Evolutionary conservation across 1,140 invertebrate species (phyloP).

Genomic region (Panagrolaimus sp.): DNA sequence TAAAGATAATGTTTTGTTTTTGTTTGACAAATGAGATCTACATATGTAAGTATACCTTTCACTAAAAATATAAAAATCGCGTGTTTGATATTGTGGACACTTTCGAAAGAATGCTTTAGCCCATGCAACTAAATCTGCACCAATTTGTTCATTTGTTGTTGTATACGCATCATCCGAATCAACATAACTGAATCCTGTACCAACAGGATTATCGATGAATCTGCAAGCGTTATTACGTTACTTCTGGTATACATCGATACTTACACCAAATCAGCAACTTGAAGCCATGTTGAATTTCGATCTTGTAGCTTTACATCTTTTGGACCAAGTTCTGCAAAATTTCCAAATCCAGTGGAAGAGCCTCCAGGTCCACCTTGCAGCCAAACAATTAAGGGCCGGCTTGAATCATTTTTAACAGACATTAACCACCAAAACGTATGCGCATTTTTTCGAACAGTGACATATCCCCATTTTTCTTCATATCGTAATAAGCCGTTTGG

Average conservation of each 20-base stretch:
- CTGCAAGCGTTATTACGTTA: no score
- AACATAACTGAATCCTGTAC: no score
- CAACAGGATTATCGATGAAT: no score
- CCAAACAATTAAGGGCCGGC: constrained; percentile 71
- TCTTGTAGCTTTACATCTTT: constrained; percentile 30
- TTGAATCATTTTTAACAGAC: constrained; percentile 63
- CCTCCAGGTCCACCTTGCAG: constrained; percentile 68
- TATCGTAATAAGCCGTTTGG: constrained; percentile 5
- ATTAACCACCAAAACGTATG: constrained; percentile 79
- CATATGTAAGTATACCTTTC: no score
- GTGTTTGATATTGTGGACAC: no score
- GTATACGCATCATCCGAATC: no score
- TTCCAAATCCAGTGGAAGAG: constrained; percentile 72
- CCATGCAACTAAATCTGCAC: no score
- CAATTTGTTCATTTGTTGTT: no score
- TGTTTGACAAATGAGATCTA: no score
- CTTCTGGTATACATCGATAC: constrained; percentile 64
- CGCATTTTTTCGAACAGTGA: constrained; percentile 67
- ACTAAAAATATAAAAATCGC: no score
- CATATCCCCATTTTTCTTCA: constrained; percentile 69
- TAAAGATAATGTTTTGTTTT: no score
- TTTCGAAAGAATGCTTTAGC: no score
- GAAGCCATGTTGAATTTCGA: constrained; percentile 48
- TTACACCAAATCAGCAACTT: constrained; percentile 71
- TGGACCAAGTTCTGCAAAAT: constrained; percentile 73